Conservation (phyloP, 1,140 invertebrate genomes). For the Liolophura sinensis region DNA sequence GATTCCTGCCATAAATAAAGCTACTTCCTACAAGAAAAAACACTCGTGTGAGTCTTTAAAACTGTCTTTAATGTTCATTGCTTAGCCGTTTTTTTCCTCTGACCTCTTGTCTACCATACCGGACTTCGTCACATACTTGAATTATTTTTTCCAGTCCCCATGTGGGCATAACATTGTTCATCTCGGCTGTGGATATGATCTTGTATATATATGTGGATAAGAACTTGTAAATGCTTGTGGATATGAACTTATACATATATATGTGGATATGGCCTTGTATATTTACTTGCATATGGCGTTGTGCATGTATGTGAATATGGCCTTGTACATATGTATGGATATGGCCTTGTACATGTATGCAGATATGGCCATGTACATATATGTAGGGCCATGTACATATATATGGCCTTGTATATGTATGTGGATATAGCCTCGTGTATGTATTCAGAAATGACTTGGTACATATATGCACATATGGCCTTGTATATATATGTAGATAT, state of each 20-base stretch:
- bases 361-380: not conserved
- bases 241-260: not conserved
- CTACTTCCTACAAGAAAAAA: too few species aligned
- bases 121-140: too few species aligned
- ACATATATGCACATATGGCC: conserved; percentile 1
- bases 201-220: not conserved
- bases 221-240: not conserved
- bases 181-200: too few species aligned
- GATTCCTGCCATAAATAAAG: too few species aligned
- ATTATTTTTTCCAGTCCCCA: too few species aligned
- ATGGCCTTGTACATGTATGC: not conserved
- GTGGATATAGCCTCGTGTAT: conserved; percentile 2
- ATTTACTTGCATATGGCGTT: not conserved
- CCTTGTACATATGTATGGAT: not conserved
- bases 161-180: too few species aligned
- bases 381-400: not conserved
- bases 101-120: too few species aligned
- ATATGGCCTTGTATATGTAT: conserved; percentile 5
- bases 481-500: conserved; percentile 6
- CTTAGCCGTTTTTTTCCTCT: too few species aligned
- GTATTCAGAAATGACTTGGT: conserved; percentile 1
- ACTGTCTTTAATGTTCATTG: too few species aligned
- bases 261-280: conserved; percentile 1
- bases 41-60: too few species aligned
- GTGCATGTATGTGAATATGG: not conserved